A percentile compares a stretch with the other conserved stretches of the same genome.
Conservation (phyloP, 2,113 vertebrate species). For the Grammomys surdaster region DNA sequence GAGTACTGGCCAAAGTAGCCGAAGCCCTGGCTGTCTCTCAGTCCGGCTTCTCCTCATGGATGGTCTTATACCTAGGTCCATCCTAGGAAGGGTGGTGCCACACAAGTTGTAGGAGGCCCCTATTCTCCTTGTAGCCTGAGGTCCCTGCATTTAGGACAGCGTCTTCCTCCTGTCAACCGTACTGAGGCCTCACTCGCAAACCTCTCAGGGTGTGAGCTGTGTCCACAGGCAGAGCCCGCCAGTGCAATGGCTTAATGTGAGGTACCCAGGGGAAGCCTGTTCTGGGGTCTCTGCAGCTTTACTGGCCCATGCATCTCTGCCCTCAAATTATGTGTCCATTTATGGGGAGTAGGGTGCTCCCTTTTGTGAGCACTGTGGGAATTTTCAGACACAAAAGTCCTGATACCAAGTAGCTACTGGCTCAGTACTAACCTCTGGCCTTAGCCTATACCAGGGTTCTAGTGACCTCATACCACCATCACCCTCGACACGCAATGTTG, state of each 20-base stretch:
- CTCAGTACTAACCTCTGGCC: background rate
- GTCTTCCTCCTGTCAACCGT: background rate
- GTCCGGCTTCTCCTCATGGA: too few species aligned
- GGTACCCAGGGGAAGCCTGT: background rate
- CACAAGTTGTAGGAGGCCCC: background rate
- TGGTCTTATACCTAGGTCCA: background rate
- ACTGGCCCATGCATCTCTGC: background rate
- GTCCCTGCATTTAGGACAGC: background rate
- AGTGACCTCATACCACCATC: background rate
- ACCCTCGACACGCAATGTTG: background rate
- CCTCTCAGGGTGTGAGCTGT: background rate
- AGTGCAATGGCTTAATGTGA: background rate
- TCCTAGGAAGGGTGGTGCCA: background rate
- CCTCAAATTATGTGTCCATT: background rate
- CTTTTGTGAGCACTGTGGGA: background rate
- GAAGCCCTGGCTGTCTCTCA: background rate
- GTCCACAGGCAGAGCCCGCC: background rate
- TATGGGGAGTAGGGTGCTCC: background rate
- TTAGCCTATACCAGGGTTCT: background rate
- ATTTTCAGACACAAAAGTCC: rapidly evolving
- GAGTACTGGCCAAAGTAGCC: background rate
- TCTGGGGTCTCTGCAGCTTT: background rate
- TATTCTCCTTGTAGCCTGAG: background rate
- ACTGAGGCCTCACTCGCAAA: background rate
- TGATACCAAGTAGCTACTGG: background rate